Evolutionary conservation across 1,140 invertebrate species (phyloP).

Genomic region (Trichonephila clavipes): DNA sequence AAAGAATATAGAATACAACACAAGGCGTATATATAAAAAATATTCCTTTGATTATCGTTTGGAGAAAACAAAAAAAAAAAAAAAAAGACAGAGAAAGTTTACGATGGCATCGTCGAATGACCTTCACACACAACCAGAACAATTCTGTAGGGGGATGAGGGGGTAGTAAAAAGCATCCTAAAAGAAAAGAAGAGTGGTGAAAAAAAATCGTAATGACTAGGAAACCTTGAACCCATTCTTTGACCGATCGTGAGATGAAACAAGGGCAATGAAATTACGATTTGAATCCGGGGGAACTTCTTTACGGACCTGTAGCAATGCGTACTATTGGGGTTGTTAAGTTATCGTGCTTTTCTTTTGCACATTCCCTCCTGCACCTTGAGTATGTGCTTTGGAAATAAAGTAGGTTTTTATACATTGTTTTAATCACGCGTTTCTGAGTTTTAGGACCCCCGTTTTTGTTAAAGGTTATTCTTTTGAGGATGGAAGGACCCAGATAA

Average conservation of each 20-base stretch:
- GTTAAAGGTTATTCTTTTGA: background rate
- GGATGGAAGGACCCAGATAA: too few relatives aligned
- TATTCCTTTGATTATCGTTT: constrained; percentile 40
- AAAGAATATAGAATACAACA: background rate
- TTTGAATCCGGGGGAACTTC: background rate
- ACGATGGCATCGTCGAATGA: constrained; percentile 2
- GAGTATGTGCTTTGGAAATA: background rate
- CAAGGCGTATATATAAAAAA: background rate
- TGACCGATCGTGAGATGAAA: constrained; percentile 51
- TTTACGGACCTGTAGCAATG: background rate
- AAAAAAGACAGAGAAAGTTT: background rate
- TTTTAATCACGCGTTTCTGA: background rate
- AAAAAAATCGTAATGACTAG: constrained; percentile 13
- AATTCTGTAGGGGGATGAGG: background rate
- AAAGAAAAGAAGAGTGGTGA: constrained; percentile 44
- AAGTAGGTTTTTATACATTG: background rate
- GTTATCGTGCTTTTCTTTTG: background rate
- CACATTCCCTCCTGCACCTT: background rate
- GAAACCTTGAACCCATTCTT: constrained; percentile 63
- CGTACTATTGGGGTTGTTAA: background rate
- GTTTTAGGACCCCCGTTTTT: background rate
- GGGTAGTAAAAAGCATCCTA: background rate
- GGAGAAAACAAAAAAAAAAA: background rate
- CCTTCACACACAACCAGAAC: constrained; percentile 14
- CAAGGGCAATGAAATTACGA: constrained; percentile 35